Base-by-base conservation (phyloP, 2,888 invertebrate genomes). In the Baronia brevicornis region DNA sequence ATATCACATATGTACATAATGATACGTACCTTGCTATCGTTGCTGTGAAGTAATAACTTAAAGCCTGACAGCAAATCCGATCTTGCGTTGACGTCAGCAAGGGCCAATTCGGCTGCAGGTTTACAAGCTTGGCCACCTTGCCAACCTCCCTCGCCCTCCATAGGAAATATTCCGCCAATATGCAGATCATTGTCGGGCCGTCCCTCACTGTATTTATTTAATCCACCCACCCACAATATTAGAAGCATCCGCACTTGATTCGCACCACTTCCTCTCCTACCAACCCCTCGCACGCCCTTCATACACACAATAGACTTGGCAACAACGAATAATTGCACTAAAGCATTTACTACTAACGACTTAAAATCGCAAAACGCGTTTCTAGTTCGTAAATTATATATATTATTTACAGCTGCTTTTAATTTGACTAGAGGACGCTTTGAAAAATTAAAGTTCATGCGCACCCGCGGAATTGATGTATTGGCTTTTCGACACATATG, bases 91-190 rank as follows among this genome's bases (percentile, higher is more conserved):
- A 99, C 97, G 80, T 98, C 98, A 56, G 95, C 93, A 60, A 99
- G 88, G 17, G 99, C 99, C 80, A 99, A 89, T 67, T 94, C 90
- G 36, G 98, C 98, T 23, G 99, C 98, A 18, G 99, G 98, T 88
- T 95, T 94, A 82, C 98, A 99, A 5, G 98, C 98, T 88, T 96
- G 95, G 3, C 98, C 98, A 17, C 98, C 98, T 62, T 98, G 97
- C 98, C 98, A 98, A 52, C 97, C 97, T 28, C 97, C 96, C 61
- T 95, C 92, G 28, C 96, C 98, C 34, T 90, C 92, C 86, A 98
- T 98, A 19, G 99, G 98, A 77, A 99, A 99, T 61, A 98, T 97
- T 32, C 97, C 98, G 33, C 98, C 99, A 70, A 98, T 96, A 78
- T 97, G 95, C 54, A 97, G 84, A 60, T 94, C 93, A 75, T 92